Evolutionary conservation across 2,888 invertebrate species (phyloP).

Genomic region (Cerceris rybyensis): DNA sequence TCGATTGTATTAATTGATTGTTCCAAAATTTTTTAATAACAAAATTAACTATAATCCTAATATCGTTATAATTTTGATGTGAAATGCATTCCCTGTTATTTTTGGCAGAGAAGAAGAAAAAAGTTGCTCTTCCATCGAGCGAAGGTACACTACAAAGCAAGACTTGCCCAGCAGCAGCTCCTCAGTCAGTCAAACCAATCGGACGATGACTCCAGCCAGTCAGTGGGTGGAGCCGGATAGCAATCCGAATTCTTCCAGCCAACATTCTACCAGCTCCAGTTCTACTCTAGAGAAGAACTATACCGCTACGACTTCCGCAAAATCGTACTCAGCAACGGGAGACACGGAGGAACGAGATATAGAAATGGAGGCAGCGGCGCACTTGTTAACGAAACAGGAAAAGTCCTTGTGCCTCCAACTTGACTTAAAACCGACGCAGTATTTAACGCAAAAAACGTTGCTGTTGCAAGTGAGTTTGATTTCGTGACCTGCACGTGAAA

Average conservation of each 20-base stretch:
- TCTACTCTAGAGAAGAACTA: constrained; percentile 83
- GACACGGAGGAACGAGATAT: constrained; percentile 74
- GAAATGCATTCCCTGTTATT: not conserved
- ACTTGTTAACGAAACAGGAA: constrained; percentile 80
- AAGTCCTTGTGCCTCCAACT: constrained; percentile 82
- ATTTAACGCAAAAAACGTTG: constrained; percentile 94
- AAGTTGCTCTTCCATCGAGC: constrained; percentile 92
- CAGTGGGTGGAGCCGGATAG: constrained; percentile 79
- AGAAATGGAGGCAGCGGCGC: constrained; percentile 79
- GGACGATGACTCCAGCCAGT: constrained; percentile 81
- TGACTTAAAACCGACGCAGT: constrained; percentile 93
- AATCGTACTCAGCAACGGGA: constrained; percentile 57
- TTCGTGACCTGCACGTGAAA: not conserved
- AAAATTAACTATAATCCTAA: not conserved
- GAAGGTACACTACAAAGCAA: constrained; percentile 92
- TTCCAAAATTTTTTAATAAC: not conserved
- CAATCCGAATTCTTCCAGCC: constrained; percentile 76
- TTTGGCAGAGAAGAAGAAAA: constrained; percentile 87
- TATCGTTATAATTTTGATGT: not conserved
- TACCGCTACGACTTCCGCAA: constrained; percentile 69
- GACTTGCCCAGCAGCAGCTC: constrained; percentile 80
- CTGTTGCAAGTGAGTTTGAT: constrained; percentile 87
- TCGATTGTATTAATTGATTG: not conserved
- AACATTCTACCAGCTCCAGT: constrained; percentile 72
- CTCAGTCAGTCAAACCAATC: constrained; percentile 76